These are phyloP conservation scores for Porites divaricata DNA, from an alignment of 92 coral and sea anemone species.

Conservation along the genomic window DNA sequence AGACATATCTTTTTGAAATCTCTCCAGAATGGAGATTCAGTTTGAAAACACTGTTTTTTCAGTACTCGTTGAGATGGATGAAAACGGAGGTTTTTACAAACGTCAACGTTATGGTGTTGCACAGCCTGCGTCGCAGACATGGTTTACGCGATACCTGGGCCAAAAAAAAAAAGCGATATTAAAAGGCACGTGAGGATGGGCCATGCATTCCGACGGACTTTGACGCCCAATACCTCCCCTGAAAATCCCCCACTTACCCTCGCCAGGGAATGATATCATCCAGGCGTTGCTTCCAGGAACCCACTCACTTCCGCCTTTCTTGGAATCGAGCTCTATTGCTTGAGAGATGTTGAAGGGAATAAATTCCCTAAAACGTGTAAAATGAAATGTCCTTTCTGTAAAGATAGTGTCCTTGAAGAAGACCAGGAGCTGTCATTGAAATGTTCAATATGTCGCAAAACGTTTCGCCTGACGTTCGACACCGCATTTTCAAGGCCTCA, in stretches of 20 bases:
- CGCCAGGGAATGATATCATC: not conserved
- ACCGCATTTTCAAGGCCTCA: not conserved
- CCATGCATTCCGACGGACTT: no score
- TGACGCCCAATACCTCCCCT: no score
- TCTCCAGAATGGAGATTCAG: no score
- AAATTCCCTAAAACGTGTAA: not conserved
- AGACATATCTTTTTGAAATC: no score
- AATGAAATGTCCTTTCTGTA: constrained; percentile 23
- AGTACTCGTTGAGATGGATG: no score
- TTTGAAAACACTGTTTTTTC: no score
- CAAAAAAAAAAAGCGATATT: no score
- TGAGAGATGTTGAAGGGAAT: not conserved
- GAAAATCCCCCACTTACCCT: not conserved
- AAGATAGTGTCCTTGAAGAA: not conserved
- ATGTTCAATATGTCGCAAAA: constrained; percentile 1
- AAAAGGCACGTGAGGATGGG: no score
- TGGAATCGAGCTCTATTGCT: not conserved
- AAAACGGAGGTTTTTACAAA: no score
- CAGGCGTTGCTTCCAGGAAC: constrained; percentile 16
- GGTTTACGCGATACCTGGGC: no score
- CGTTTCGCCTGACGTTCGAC: not conserved
- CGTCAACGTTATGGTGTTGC: no score
- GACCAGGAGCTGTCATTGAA: not conserved
- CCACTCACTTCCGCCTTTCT: constrained; percentile 29
- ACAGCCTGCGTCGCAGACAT: no score